phyloP scores from a whole-genome alignment of 1,140 invertebrate species.

The Bombus turneri region DNA sequence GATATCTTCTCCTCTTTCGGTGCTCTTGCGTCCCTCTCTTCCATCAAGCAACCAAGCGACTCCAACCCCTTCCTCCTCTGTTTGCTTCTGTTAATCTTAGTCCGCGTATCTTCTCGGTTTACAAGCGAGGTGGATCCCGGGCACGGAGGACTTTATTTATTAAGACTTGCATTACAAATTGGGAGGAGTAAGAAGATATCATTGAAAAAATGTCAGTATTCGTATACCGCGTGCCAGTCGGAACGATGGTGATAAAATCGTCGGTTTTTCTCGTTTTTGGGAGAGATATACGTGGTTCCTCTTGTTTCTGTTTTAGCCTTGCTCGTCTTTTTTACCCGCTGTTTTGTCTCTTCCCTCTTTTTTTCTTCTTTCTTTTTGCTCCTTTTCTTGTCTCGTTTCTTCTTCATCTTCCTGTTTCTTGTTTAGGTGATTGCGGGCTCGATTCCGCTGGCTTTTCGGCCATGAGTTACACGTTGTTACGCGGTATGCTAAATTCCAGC shows the following conservation, averaged over 20 bases:
- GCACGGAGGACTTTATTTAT: conserved; percentile 63
- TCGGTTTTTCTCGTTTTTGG: conserved; percentile 22
- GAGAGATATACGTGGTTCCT: not conserved
- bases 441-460: not conserved
- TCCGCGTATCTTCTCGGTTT: conserved; percentile 61
- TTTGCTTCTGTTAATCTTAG: conserved; percentile 68
- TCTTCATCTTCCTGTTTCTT: conserved; percentile 35
- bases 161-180: conserved; percentile 67
- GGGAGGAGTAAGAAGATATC: conserved; percentile 53
- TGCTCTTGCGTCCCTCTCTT: conserved; percentile 24
- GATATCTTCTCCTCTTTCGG: conserved; percentile 45
- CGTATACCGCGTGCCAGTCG: conserved; percentile 39
- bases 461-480: conserved; percentile 42
- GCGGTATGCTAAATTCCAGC: conserved; percentile 32
- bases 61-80: conserved; percentile 3
- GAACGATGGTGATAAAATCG: conserved; percentile 52
- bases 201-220: conserved; percentile 62
- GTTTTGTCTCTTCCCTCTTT: not conserved
- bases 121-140: conserved; percentile 41
- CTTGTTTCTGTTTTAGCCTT: not conserved
- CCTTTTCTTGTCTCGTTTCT: not conserved
- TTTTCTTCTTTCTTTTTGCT: conserved; percentile 23
- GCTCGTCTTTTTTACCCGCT: conserved; percentile 34
- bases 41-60: conserved; percentile 34
- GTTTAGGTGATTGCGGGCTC: not conserved